These are phyloP conservation scores for Anguilla marmorata DNA, from an alignment of 2,797 vertebrate genomes.

Conservation along the genomic window DNA sequence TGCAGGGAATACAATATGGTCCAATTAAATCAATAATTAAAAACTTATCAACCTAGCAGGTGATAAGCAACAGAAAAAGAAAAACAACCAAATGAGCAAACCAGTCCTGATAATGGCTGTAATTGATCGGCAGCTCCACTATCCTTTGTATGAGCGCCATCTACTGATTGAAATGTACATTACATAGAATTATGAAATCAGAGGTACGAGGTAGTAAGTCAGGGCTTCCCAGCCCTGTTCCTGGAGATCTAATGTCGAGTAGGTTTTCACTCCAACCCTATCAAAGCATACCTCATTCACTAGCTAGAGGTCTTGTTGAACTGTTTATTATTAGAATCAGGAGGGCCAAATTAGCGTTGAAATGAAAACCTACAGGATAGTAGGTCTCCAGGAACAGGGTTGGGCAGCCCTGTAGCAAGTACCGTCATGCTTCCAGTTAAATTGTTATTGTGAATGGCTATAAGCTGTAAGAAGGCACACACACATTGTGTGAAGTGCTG, in stretches of 20 bases:
- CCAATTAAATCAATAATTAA: background rate
- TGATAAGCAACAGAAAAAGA: background rate
- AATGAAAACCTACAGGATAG: too few relatives aligned
- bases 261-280: too few relatives aligned
- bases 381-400: too few relatives aligned
- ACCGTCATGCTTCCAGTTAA: background rate
- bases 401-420: too few relatives aligned
- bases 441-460: background rate
- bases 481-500: background rate
- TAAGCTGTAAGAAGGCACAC: background rate
- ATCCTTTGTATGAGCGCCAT: conserved; percentile 1
- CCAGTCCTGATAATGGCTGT: background rate
- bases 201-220: background rate
- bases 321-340: too few relatives aligned
- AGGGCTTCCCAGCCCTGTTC: too few relatives aligned
- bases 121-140: background rate
- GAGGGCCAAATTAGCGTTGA: too few relatives aligned
- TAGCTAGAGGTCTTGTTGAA: too few relatives aligned
- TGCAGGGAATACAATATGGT: background rate
- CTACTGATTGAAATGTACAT: background rate
- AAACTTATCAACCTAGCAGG: background rate
- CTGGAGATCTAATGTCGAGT: too few relatives aligned
- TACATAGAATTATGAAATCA: background rate
- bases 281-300: too few relatives aligned
- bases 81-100: background rate